phyloP scores from a whole-genome alignment of 2,888 invertebrate species.

The Hydroisotoma schaefferi region DNA sequence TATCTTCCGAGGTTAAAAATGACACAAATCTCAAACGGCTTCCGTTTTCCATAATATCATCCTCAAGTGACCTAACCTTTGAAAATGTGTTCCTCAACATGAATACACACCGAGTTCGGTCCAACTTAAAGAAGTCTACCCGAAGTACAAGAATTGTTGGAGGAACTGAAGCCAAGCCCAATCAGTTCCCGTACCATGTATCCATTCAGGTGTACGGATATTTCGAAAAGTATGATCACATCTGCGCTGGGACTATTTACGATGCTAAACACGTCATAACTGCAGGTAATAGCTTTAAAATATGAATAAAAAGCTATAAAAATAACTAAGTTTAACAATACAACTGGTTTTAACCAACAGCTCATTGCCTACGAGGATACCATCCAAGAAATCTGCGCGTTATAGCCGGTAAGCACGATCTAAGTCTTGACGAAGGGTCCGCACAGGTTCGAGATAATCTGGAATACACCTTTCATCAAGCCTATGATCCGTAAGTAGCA shows the following conservation, averaged over 20 bases:
- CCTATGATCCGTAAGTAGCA: constrained; percentile 21
- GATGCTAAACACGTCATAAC: constrained; percentile 20
- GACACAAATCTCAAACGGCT: no score
- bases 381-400: constrained; percentile 44
- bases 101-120: background rate
- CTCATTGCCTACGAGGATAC: constrained; percentile 49
- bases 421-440: constrained; percentile 49
- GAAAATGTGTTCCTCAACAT: background rate
- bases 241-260: constrained; percentile 26
- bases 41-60: no score
- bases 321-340: background rate
- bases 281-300: constrained; percentile 4
- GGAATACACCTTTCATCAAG: constrained; percentile 11
- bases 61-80: no score
- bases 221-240: constrained; percentile 17
- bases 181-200: constrained; percentile 51
- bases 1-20: no score
- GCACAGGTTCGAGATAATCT: constrained; percentile 26
- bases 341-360: constrained; percentile 28
- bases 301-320: background rate
- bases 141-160: constrained; percentile 22
- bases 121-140: background rate
- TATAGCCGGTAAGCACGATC: constrained; percentile 51
- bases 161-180: constrained; percentile 37
- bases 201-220: constrained; percentile 49